A percentile compares a stretch with the other conserved stretches of the same genome.
phyloP scores from a whole-genome alignment of 2,888 invertebrate species.

The Chrysolina americana region DNA sequence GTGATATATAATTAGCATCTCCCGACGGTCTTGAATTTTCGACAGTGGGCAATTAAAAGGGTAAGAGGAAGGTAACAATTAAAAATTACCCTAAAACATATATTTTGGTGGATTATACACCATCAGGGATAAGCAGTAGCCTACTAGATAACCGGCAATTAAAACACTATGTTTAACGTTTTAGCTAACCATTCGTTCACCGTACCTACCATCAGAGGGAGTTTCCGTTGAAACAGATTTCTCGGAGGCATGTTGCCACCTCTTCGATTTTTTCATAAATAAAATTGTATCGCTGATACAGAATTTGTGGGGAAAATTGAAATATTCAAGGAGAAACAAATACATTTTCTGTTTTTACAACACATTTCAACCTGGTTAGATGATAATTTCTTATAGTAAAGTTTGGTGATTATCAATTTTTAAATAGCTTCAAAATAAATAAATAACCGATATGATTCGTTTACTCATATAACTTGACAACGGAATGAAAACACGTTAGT shows the following conservation, averaged over 20 bases:
- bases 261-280: not conserved
- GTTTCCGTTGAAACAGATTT: conserved; percentile 21
- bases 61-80: conserved; percentile 63
- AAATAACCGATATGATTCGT: too few species aligned
- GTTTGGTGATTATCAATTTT: too few species aligned
- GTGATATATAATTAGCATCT: conserved; percentile 42
- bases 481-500: too few species aligned
- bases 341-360: too few species aligned
- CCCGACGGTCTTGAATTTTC: conserved; percentile 53
- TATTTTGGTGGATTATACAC: conserved; percentile 52
- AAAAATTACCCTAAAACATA: conserved; percentile 67
- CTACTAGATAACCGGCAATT: conserved; percentile 64
- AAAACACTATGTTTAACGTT: conserved; percentile 64
- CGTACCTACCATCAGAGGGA: conserved; percentile 63
- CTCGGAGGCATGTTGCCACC: conserved; percentile 32
- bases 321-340: too few species aligned
- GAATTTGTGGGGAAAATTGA: too few species aligned
- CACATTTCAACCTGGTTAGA: too few species aligned
- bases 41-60: conserved; percentile 62
- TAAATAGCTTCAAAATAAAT: too few species aligned
- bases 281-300: too few species aligned
- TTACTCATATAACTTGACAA: too few species aligned
- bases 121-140: conserved; percentile 62
- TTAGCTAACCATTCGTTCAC: conserved; percentile 67
- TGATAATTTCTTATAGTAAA: too few species aligned